phyloP scores from a whole-genome alignment of 1,140 invertebrate species.

The Chironomus striatipennis region DNA sequence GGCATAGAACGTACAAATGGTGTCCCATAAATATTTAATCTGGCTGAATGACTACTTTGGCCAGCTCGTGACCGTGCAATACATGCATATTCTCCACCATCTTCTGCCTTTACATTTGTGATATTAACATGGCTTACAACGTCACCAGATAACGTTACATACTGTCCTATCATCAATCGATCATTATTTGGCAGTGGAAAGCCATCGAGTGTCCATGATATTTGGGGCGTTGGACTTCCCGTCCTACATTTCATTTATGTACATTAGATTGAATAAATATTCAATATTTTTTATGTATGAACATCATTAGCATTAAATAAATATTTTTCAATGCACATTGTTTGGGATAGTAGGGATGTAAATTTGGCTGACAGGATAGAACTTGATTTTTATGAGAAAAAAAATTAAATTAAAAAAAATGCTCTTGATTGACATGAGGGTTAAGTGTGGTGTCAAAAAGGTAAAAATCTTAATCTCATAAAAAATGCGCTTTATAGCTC shows the following conservation, averaged over 20 bases:
- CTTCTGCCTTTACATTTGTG: slow-evolving; percentile 54
- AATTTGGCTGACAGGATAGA: neutral
- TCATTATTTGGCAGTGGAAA: slow-evolving; percentile 52
- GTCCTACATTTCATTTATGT: slow-evolving; percentile 34
- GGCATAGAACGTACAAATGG: slow-evolving; percentile 59
- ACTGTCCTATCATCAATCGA: slow-evolving; percentile 54
- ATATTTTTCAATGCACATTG: too few relatives aligned
- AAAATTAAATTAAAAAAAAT: too few relatives aligned
- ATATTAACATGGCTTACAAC: slow-evolving; percentile 68
- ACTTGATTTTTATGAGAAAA: neutral
- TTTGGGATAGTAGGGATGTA: too few relatives aligned
- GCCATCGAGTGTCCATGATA: slow-evolving; percentile 71
- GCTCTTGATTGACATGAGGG: too few relatives aligned
- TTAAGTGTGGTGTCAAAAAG: too few relatives aligned
- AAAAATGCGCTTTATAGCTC: too few relatives aligned
- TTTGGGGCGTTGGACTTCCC: slow-evolving; percentile 74
- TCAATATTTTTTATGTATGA: too few relatives aligned
- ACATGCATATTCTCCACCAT: slow-evolving; percentile 65
- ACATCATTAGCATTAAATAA: too few relatives aligned
- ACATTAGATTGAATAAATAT: too few relatives aligned
- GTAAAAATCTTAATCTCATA: too few relatives aligned
- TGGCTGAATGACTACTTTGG: slow-evolving; percentile 47
- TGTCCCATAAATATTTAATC: slow-evolving; percentile 58
- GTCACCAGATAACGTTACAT: slow-evolving; percentile 56
- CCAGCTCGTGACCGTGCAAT: slow-evolving; percentile 56